Evolutionary conservation across 1,140 invertebrate species (phyloP).

Genomic region (Sinonovacula constricta): DNA sequence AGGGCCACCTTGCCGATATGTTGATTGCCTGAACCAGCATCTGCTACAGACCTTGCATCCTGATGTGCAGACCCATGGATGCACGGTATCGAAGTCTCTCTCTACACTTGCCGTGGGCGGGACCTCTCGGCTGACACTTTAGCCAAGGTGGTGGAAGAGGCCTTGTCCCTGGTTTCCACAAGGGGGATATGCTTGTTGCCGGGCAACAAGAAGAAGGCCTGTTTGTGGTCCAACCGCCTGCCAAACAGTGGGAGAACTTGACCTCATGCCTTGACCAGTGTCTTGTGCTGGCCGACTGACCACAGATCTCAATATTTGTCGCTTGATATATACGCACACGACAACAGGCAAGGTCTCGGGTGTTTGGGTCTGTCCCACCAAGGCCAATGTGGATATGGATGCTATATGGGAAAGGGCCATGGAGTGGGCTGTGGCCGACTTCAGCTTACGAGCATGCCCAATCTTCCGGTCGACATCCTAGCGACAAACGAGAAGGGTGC

Average conservation of each 20-base stretch:
- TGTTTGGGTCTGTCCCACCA: not conserved
- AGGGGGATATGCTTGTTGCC: not conserved
- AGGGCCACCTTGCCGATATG: not conserved
- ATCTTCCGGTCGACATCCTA: not conserved
- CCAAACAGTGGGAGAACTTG: not conserved
- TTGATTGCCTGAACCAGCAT: not conserved
- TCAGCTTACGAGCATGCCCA: not conserved
- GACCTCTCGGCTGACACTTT: not conserved
- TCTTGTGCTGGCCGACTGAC: not conserved
- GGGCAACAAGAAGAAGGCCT: not conserved
- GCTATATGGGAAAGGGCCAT: not conserved
- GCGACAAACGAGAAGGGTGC: not conserved
- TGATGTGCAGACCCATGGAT: slow-evolving; percentile 12
- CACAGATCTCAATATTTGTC: not conserved
- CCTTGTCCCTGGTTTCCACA: not conserved
- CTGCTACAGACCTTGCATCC: not conserved
- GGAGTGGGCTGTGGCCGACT: not conserved
- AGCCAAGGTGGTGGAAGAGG: not conserved
- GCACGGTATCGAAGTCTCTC: slow-evolving; percentile 15
- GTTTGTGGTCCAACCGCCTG: not conserved
- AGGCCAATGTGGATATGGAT: not conserved
- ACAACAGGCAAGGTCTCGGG: not conserved
- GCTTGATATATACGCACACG: not conserved
- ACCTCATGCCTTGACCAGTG: not conserved
- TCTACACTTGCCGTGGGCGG: not conserved